These are phyloP conservation scores for Sylvia atricapilla DNA, from an alignment of 2,113 vertebrate genomes.

Conservation along the genomic window DNA sequence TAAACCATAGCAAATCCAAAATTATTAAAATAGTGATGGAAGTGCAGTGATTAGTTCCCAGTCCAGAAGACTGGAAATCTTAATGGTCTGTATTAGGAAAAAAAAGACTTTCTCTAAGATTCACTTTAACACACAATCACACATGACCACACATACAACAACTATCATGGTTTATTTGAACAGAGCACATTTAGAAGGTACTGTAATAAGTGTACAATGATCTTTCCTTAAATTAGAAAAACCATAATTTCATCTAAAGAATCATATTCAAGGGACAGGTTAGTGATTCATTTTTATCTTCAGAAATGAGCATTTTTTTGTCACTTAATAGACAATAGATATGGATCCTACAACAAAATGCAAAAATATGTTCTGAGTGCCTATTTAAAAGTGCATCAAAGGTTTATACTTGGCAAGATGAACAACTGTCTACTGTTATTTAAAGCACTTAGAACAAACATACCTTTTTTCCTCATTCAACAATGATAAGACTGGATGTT, in stretches of 20 bases:
- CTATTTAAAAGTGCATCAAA: conserved; percentile 26
- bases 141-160: not conserved
- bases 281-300: conserved; percentile 29
- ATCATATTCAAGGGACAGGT: not conserved
- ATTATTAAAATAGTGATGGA: not conserved
- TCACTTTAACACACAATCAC: not conserved
- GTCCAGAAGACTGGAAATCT: not conserved
- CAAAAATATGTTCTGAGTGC: not conserved
- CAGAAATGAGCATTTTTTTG: conserved; percentile 21
- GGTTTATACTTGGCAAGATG: not conserved
- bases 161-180: not conserved
- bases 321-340: not conserved
- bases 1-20: not conserved
- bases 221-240: conserved; percentile 8
- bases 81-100: not conserved
- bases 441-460: not conserved
- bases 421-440: not conserved
- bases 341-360: not conserved
- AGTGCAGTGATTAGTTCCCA: not conserved
- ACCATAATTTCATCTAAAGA: conserved; percentile 20
- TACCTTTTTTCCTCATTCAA: not conserved
- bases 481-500: not conserved
- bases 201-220: not conserved
- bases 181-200: not conserved
- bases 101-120: not conserved